Percentiles rank a stretch among this genome's conserved stretches.
phyloP scores from a whole-genome alignment of 2,113 vertebrate genomes.

The Sturnus vulgaris region DNA sequence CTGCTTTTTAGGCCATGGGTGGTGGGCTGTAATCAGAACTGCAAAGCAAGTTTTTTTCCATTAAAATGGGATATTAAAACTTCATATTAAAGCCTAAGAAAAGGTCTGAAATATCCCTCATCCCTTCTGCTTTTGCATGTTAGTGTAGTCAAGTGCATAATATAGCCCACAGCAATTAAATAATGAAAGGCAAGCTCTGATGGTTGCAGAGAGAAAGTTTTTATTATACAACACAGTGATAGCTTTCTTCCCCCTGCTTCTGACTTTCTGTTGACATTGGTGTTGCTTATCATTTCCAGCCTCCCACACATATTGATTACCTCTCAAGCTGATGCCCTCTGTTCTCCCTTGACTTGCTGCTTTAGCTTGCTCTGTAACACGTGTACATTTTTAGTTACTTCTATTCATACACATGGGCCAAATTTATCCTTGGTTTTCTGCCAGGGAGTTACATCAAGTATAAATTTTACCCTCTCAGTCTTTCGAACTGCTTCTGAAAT shows the following conservation, averaged over 20 bases:
- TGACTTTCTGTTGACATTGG: slow-evolving; percentile 63
- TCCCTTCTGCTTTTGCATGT: rapidly evolving
- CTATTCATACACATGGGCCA: slow-evolving; percentile 9
- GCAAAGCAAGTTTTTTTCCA: neutral
- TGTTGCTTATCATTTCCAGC: slow-evolving; percentile 43
- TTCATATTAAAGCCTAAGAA: neutral
- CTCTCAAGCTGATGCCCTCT: slow-evolving; percentile 37
- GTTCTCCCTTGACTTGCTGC: slow-evolving; percentile 16
- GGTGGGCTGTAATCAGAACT: neutral
- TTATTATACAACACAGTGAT: neutral
- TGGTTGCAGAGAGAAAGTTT: neutral
- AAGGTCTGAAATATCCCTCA: neutral
- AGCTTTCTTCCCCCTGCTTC: neutral
- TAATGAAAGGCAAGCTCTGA: neutral
- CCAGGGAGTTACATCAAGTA: neutral
- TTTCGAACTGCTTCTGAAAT: neutral
- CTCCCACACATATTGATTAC: slow-evolving; percentile 55
- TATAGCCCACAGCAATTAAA: neutral
- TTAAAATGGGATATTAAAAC: neutral
- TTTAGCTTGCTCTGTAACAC: slow-evolving; percentile 16
- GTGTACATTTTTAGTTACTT: slow-evolving; percentile 43
- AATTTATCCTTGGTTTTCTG: slow-evolving; percentile 34
- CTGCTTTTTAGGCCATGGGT: neutral
- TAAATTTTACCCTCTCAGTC: neutral
- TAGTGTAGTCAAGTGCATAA: neutral